Conservation (phyloP, 1,140 invertebrate species). For the Drosophila simulans region DNA sequence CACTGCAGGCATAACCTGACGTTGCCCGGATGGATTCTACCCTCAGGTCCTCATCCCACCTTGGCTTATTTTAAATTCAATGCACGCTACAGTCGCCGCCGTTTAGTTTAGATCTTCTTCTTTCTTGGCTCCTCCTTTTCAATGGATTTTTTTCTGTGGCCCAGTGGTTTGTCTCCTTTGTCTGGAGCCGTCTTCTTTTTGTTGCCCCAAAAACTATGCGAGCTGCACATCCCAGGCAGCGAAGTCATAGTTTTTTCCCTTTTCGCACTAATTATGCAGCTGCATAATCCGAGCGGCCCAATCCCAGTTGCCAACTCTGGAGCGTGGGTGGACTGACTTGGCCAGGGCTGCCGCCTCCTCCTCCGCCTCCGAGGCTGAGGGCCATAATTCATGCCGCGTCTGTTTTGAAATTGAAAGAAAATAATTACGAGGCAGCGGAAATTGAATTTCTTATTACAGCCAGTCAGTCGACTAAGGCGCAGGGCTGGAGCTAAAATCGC, state of each 20-base stretch:
- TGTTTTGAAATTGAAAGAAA: conserved; percentile 82
- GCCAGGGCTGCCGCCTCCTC: conserved; percentile 36
- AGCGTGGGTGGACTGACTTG: conserved; percentile 60
- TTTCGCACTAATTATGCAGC: conserved; percentile 77
- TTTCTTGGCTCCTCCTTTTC: conserved; percentile 5
- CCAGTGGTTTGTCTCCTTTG: conserved; percentile 11
- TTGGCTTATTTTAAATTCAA: conserved; percentile 76
- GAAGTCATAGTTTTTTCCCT: conserved; percentile 25
- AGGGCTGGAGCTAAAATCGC: neutral
- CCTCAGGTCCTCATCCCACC: conserved; percentile 8
- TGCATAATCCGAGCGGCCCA: conserved; percentile 46
- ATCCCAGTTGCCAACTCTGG: conserved; percentile 43
- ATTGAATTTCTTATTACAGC: conserved; percentile 80
- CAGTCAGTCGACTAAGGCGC: conserved; percentile 15
- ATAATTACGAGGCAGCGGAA: conserved; percentile 80
- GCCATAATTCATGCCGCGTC: conserved; percentile 76
- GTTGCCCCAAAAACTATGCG: conserved; percentile 70
- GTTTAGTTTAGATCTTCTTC: conserved; percentile 61
- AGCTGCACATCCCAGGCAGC: conserved; percentile 48
- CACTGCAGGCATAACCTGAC: conserved; percentile 43
- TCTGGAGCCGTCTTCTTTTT: conserved; percentile 29
- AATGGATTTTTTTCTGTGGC: conserved; percentile 19
- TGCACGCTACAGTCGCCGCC: conserved; percentile 76
- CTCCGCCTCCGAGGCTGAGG: conserved; percentile 53
- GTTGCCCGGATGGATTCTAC: conserved; percentile 18